Evolutionary conservation across 2,113 vertebrate species (phyloP).

Genomic region (Psilopsiagon aurifrons): DNA sequence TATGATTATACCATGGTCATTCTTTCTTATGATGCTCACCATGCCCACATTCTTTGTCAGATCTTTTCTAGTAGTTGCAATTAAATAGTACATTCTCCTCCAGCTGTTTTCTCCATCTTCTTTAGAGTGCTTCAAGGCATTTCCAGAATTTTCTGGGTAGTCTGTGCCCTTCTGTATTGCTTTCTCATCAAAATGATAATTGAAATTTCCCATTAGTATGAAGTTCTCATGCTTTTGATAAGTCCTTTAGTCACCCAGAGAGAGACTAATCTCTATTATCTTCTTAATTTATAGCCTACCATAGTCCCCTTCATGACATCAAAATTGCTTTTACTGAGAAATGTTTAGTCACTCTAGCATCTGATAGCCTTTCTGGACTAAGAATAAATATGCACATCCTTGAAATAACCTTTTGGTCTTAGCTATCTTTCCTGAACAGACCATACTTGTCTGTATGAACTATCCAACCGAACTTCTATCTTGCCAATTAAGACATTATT

Average conservation of each 20-base stretch:
- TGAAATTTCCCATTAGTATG: not conserved
- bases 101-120: not conserved
- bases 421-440: not conserved
- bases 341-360: not conserved
- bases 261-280: not conserved
- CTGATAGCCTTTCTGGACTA: not conserved
- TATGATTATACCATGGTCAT: not conserved
- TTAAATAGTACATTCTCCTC: not conserved
- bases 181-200: not conserved
- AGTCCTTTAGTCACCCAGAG: not conserved
- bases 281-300: not conserved
- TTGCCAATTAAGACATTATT: not conserved
- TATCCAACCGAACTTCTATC: not conserved
- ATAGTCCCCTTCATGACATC: not conserved
- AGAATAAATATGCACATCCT: not conserved
- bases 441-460: not conserved
- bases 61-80: not conserved
- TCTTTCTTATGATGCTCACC: not conserved
- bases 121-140: not conserved
- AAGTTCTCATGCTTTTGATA: not conserved
- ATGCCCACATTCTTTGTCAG: not conserved
- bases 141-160: not conserved
- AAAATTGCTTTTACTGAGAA: not conserved
- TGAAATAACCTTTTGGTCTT: not conserved
- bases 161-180: not conserved